A percentile compares a stretch with the other conserved stretches of the same genome.
Conservation (phyloP, 2,888 invertebrate genomes). For the Leptinotarsa tumamoca region DNA sequence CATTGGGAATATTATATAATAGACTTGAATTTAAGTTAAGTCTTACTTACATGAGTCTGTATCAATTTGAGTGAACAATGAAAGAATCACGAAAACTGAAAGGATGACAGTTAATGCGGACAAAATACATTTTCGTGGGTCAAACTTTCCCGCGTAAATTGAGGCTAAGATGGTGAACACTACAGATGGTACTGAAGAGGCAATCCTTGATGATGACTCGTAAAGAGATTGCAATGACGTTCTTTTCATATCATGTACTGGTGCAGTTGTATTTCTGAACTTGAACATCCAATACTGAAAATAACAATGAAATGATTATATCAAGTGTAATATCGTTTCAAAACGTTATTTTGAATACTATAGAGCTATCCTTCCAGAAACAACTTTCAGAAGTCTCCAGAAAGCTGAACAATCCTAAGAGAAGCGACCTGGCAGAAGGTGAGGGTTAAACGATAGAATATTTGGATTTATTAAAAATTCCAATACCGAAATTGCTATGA, state of each 20-base stretch:
- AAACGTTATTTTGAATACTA: neutral
- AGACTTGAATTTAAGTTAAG: too few species aligned
- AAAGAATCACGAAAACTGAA: neutral
- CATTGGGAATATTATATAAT: too few species aligned
- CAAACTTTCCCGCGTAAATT: neutral
- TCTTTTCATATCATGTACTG: neutral
- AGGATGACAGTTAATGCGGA: neutral
- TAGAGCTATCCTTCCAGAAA: neutral
- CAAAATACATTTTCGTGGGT: neutral
- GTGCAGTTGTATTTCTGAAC: conserved; percentile 10
- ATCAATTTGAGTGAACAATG: conserved; percentile 4
- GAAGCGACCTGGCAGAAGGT: too few species aligned
- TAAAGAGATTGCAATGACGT: conserved; percentile 15
- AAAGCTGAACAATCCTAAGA: too few species aligned
- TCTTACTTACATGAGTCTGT: conserved; percentile 22
- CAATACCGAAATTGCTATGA: too few species aligned
- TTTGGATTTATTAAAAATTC: too few species aligned
- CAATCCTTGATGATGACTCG: conserved; percentile 15
- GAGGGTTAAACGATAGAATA: too few species aligned
- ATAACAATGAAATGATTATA: neutral
- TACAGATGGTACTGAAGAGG: conserved; percentile 5
- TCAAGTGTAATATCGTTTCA: neutral
- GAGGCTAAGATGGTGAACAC: neutral
- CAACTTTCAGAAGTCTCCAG: too few species aligned
- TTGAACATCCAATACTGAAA: conserved; percentile 26